These are phyloP conservation scores for Tipula unca DNA, from an alignment of 2,888 invertebrate species.

Conservation along the genomic window DNA sequence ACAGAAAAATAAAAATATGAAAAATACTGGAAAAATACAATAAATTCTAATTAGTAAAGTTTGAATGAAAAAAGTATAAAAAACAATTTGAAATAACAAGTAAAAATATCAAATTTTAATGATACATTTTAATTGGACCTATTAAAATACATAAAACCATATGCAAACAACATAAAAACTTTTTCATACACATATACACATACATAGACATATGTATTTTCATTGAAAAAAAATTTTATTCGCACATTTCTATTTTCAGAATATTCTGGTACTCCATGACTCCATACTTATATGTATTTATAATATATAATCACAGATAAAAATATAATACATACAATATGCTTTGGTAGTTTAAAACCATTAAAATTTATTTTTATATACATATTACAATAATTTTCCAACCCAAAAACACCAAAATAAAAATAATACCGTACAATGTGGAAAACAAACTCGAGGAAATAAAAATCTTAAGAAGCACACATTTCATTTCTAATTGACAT, in stretches of 20 bases:
- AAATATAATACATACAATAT: too few species aligned
- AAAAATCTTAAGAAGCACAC: not conserved
- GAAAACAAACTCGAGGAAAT: not conserved
- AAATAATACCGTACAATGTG: not conserved
- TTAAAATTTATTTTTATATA: not conserved
- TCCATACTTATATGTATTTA: not conserved
- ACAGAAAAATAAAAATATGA: not conserved
- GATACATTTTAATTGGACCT: slow-evolving; percentile 14
- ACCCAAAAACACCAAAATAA: not conserved
- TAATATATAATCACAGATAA: too few species aligned
- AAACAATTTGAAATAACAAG: not conserved
- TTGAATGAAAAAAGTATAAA: not conserved
- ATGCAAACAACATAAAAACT: not conserved
- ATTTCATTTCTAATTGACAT: slow-evolving; percentile 14
- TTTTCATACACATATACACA: not conserved
- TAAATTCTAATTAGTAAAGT: slow-evolving; percentile 14
- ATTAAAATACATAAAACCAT: not conserved
- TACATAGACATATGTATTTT: not conserved
- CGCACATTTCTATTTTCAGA: not conserved
- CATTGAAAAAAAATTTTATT: not conserved
- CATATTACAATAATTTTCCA: not conserved
- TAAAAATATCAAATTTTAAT: slow-evolving; percentile 14
- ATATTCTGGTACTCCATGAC: not conserved
- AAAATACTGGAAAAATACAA: not conserved
- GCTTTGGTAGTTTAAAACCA: not conserved